Evolutionary conservation across 2,888 invertebrate species (phyloP), one percentile per base, ranked within the genome.

Genomic region (Athetis lepigone): DNA sequence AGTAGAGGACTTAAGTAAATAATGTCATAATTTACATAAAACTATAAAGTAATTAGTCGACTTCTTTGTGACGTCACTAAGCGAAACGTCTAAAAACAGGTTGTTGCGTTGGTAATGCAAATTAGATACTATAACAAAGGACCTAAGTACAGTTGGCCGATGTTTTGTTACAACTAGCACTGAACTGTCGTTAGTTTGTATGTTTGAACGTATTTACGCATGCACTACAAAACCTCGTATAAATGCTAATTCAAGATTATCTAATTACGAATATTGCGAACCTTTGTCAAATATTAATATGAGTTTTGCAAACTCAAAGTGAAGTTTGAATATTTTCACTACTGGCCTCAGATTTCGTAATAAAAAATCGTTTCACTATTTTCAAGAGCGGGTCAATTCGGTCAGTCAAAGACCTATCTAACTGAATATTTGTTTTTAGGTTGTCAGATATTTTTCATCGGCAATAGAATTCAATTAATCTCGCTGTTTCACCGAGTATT

Each of bases 1-100:
- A 52, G 21, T 51, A 37, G 11, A 58, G 47, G 37, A 52, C 54
- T 71, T 54, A 36, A 50, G 61, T 59, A 75, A 70, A 75, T 75
- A 79, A 79, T 70, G 56, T 59, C 39, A 50, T 37, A 63, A 71
- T 79, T 75, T 62, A 61, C 72, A 70, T 79, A 57, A 65, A 75
- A 76, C 79, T 62, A 65, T 75, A 61, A 76, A 79, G 77, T 63
- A 67, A 79, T 76, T 79, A 75, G 79, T 45, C 25, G 43, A 51
- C 47, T 76, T 61, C 57, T 78, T 78, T 69, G 75, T 62, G 54
- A 68, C 52, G 40, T 62, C 46, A 59, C 52, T 45, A 42, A 57
- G 58, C 42, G 49, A 46, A 62, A 78, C 50, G 27, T 56, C 75
- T 75, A 50, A 68, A 66, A 68, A 62, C 50, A 69, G 63, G 49